Conservation (phyloP, 2,113 vertebrate species). For the Dromiciops gliroides region DNA sequence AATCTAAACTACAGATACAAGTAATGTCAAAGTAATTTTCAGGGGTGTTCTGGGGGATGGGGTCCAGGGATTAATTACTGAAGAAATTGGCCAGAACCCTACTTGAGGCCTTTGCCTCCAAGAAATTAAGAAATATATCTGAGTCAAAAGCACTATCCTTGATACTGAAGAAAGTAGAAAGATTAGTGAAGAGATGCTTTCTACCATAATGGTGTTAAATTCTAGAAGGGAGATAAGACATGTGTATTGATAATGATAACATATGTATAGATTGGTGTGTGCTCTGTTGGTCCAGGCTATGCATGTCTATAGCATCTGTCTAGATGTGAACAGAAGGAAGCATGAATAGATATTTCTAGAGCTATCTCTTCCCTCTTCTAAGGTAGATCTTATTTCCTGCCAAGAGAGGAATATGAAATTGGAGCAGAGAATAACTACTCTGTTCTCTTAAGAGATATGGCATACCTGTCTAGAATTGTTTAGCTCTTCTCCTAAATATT, state of each 20-base stretch:
- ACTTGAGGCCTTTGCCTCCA: too few relatives aligned
- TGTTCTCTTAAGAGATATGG: too few relatives aligned
- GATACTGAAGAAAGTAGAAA: not conserved
- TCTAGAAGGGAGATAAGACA: not conserved
- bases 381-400: too few relatives aligned
- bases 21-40: not conserved
- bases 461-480: too few relatives aligned
- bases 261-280: not conserved
- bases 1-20: not conserved
- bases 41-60: too few relatives aligned
- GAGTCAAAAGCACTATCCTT: not conserved
- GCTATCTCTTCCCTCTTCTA: not conserved
- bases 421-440: too few relatives aligned
- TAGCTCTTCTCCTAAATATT: too few relatives aligned
- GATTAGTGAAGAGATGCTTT: not conserved
- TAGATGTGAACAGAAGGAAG: not conserved
- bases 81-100: not conserved
- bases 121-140: not conserved
- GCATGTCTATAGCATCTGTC: not conserved
- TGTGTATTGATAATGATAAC: not conserved
- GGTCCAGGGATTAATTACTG: not conserved
- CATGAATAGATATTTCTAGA: not conserved
- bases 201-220: not conserved
- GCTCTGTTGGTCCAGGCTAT: not conserved
- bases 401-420: too few relatives aligned